Evolutionary conservation across 2,888 invertebrate genomes (phyloP), one percentile per base, ranked within the genome.

Genomic region (Stictocephala bisonia): DNA sequence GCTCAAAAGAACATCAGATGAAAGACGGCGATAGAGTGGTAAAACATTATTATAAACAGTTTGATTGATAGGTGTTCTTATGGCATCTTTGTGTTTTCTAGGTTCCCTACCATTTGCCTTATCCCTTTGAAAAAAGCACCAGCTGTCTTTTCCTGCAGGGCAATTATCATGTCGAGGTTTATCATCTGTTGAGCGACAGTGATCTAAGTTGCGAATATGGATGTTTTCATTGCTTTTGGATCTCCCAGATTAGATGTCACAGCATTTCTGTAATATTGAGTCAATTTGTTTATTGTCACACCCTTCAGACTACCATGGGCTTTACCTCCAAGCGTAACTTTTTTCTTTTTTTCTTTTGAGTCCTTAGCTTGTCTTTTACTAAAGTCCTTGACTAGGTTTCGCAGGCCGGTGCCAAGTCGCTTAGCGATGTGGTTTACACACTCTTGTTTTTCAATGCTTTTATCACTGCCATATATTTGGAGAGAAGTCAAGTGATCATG

Each of bases 351-450:
- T 13, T 18, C n/a, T n/a, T n/a, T n/a, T n/a, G n/a, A n/a, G n/a
- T n/a, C 35, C 35, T 35, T 35, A 35, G 35, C 35, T 35, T 35
- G 35, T 35, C 35, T 35, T 35, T 35, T 35, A n/a, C 44, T 44
- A 44, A 6, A 60, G 35, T 60, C 60, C 29, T 66, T 41, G n/a
- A 66, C 48, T 44, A 66, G n/a, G 24, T 66, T 66, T 15, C 48
- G 44, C 41, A 64, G n/a, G 6, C 40, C 41, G 6, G 40, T 64
- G 64, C 41, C 64, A 3, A 64, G 15, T 9, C 41, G 40, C 41
- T 64, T 64, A 9, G 64, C 41, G 15, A 64, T 41, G 26, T 64
- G 64, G 41, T 64, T 64, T 9, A 64, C 24, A 41, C 64, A 64
- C 13, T 64, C 64, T 41, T 41, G 20, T 35, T 60, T 60, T 35